Percentiles rank a stretch among this genome's conserved stretches.
These are phyloP conservation scores for Pollenia griseotomentosa DNA, from an alignment of 2,888 invertebrate genomes.

Conservation along the genomic window DNA sequence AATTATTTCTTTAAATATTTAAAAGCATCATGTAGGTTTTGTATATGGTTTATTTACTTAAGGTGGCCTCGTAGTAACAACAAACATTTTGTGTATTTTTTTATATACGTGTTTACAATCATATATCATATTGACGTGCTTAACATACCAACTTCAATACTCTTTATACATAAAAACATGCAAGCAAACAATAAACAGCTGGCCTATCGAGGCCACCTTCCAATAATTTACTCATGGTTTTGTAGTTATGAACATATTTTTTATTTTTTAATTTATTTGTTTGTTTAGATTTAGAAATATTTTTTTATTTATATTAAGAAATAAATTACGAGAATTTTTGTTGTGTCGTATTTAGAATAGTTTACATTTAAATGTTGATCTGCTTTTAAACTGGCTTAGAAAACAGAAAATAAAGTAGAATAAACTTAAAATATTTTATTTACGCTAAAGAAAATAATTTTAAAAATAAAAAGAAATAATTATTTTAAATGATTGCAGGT, in stretches of 20 bases:
- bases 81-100: too few species aligned
- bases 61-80: too few species aligned
- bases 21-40: neutral
- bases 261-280: conserved; percentile 11
- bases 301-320: conserved; percentile 49
- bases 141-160: too few species aligned
- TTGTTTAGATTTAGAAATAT: conserved; percentile 52
- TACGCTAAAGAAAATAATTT: conserved; percentile 18
- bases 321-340: conserved; percentile 65
- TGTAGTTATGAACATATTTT: neutral
- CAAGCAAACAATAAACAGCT: too few species aligned
- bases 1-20: conserved; percentile 3
- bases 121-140: too few species aligned
- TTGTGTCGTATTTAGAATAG: conserved; percentile 34
- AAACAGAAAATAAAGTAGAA: conserved; percentile 28
- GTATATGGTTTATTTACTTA: too few species aligned
- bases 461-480: conserved; percentile 45
- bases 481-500: conserved; percentile 36
- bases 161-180: too few species aligned
- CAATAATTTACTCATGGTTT: neutral
- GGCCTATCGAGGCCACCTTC: too few species aligned
- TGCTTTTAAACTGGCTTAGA: conserved; percentile 27
- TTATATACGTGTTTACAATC: too few species aligned
- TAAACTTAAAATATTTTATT: conserved; percentile 43
- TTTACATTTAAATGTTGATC: conserved; percentile 42